phyloP scores from a whole-genome alignment of 2,888 invertebrate species.

The Hemistola chrysoprasaria region DNA sequence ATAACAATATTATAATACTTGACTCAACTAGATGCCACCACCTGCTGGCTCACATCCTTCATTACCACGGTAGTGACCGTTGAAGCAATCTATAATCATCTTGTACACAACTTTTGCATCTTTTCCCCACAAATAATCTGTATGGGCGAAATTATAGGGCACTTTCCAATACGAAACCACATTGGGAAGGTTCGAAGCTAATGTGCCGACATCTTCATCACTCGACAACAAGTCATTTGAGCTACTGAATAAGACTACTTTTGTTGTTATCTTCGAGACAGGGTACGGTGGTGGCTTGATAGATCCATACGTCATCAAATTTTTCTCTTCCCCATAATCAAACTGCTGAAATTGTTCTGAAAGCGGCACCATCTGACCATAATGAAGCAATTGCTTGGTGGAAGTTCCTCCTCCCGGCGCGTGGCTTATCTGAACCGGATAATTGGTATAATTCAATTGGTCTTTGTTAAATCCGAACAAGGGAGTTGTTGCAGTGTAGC shows the following conservation, averaged over 20 bases:
- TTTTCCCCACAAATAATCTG: conserved; percentile 38
- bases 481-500: conserved; percentile 29
- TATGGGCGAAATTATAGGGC: conserved; percentile 34
- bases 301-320: conserved; percentile 28
- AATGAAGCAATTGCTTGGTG: conserved; percentile 55
- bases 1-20: too few species aligned
- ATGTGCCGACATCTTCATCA: conserved; percentile 26
- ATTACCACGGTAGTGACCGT: too few species aligned
- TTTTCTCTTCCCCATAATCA: conserved; percentile 33
- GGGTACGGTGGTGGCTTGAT: conserved; percentile 12
- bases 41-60: too few species aligned
- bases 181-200: conserved; percentile 30
- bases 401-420: conserved; percentile 66
- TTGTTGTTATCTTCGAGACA: conserved; percentile 27
- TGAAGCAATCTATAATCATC: conserved; percentile 20
- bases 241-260: conserved; percentile 33
- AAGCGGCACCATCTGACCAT: conserved; percentile 31
- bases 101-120: conserved; percentile 31
- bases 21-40: too few species aligned
- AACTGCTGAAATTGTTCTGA: conserved; percentile 35
- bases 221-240: conserved; percentile 36
- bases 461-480: conserved; percentile 34
- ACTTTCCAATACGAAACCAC: conserved; percentile 29
- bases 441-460: conserved; percentile 28
- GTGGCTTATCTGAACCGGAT: conserved; percentile 30